Base-by-base conservation (phyloP, 1,140 invertebrate genomes). In the Ceratina calcarata region DNA sequence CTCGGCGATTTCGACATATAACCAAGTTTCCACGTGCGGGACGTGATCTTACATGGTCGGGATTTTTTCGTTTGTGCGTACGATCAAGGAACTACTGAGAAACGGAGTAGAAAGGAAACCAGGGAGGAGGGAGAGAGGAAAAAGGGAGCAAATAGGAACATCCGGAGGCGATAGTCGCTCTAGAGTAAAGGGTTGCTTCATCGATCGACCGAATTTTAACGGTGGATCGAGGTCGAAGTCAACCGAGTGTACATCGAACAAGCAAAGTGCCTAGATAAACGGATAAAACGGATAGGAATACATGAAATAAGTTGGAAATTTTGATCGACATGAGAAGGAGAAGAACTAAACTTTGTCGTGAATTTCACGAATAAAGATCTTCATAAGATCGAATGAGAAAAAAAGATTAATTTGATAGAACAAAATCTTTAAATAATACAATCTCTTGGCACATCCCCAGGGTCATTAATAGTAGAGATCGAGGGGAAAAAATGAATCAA, bases 121-220 rank as follows among this genome's bases (percentile, higher is more conserved):
- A 20, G n/a, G 10, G 20, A 51, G 37, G 24, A 20, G 8, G 2
- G 20, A 74, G 37, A 24, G 58, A 58, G 53, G 22, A 16, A 20
- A 15, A 51, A 32, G 53, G n/a, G 15, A 15, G 62, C 62, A 58
- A 57, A 68, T 55, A 74, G 70, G 53, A 64, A 75, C 77, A 75
- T 80, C 77, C 77, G 82, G 62, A 66, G 82, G 67, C 32, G 57
- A 45, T 62, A 49, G 13, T 69, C 67, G 65, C 78, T 74, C 82
- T 86, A 80, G 74, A 81, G 83, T 73, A 67, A 45, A 72, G 82
- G 84, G 85, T 86, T 86, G 78, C 81, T 87, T 79, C 73, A 88
- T 88, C 84, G 76, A 84, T 77, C 77, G 86, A 83, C 82, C 78
- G 78, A 86, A 87, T 88, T 87, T 88, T 71, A 72, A 83, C 65